Conservation (phyloP, 1,140 invertebrate species). For the Maconellicoccus hirsutus region DNA sequence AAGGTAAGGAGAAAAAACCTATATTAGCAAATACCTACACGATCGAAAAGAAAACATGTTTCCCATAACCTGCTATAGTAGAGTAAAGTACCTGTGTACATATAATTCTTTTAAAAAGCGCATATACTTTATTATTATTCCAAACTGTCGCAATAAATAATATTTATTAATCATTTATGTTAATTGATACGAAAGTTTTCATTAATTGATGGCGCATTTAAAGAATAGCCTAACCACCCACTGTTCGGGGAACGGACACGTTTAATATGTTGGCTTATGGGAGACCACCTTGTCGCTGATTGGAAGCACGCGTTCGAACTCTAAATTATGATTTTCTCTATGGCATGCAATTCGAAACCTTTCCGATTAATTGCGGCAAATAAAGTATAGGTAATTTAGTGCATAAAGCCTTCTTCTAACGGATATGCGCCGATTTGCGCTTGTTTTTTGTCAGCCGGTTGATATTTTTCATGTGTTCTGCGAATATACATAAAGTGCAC, state of each 20-base stretch:
- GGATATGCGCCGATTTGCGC: no score
- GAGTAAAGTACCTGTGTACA: neutral
- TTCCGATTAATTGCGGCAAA: conserved; percentile 16
- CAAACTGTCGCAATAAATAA: conserved; percentile 11
- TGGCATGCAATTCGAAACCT: conserved; percentile 21
- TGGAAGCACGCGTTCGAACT: conserved; percentile 20
- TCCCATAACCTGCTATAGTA: neutral
- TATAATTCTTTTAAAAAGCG: neutral
- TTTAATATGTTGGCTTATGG: neutral
- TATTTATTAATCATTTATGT: conserved; percentile 22
- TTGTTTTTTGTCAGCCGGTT: no score
- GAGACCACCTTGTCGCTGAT: conserved; percentile 17
- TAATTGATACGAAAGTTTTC: conserved; percentile 22
- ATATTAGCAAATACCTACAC: conserved; percentile 4
- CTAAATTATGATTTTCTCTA: conserved; percentile 16
- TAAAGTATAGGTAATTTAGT: conserved; percentile 10
- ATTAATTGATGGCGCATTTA: conserved; percentile 17
- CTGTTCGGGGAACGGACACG: neutral
- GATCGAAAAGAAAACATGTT: neutral
- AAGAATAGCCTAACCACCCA: conserved; percentile 15
- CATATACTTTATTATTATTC: neutral
- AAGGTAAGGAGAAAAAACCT: neutral
- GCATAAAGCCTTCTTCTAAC: no score
- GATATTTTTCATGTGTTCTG: no score
- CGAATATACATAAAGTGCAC: no score